Evolutionary conservation across 2,113 vertebrate species (phyloP), one percentile per base, ranked within the genome.

Genomic region (Sialia sialis): DNA sequence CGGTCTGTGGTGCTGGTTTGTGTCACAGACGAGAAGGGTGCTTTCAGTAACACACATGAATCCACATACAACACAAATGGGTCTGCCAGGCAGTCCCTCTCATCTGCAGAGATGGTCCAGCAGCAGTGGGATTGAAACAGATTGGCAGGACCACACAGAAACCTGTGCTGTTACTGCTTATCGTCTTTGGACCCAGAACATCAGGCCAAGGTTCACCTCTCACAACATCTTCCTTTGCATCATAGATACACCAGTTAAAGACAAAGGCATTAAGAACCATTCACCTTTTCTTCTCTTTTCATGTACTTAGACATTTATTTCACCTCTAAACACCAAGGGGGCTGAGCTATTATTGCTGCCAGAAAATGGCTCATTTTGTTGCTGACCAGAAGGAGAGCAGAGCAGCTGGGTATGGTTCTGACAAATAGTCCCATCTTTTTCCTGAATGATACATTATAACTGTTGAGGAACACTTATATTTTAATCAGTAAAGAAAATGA

Each of bases 401-500:
- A 83, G 52, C 84, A 91, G 84, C 27, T 84, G 76, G 84, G 36
- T 78, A 74, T 27, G 46, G 95, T 62, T 56, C 75, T 91, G 89
- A 96, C 77, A 92, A 94, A 97, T 68, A 44, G 63, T 79, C 39
- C 84, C 81, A 79, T 94, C 87, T 74, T 96, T 94, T 97, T 68
- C 95, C 76, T 97, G 90, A 98, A 91, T 93, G 91, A 97, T 94
- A 86, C 73, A 96, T 94, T 93, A 90, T 95, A 92, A 95, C 74
- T 91, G 81, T 87, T 96, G 92, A 90, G 87, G 85, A 97, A 85
- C 69, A 85, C 87, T 97, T 96, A 95, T 78, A 98, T 97, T 97
- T 97, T 97, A 98, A 98, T 98, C 97, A 96, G 95, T 51, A 95
- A 94, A 80, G 95, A 97, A 95, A 97, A 98, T 97, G 94, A 97